Conservation (phyloP, 2,113 vertebrate species). For the Myiozetetes cayanensis region DNA sequence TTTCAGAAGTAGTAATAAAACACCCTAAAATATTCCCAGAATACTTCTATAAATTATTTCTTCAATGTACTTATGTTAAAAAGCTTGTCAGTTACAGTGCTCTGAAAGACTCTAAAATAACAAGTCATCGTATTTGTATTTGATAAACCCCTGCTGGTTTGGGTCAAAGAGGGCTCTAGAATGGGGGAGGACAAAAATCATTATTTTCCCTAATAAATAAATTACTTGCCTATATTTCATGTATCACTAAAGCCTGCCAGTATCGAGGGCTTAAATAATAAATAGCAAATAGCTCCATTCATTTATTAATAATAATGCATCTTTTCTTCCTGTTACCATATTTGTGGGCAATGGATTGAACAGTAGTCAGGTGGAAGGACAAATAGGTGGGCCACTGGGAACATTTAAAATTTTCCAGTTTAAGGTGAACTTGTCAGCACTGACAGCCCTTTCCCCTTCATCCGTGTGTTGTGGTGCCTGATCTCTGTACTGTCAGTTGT, state of each 20-base stretch:
- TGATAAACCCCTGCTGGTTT: slow-evolving; percentile 75
- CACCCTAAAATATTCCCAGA: slow-evolving; percentile 83
- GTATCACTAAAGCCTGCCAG: slow-evolving; percentile 74
- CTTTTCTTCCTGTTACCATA: slow-evolving; percentile 62
- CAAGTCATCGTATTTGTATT: slow-evolving; percentile 76
- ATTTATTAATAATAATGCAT: slow-evolving; percentile 84
- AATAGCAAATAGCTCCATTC: slow-evolving; percentile 81
- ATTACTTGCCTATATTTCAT: slow-evolving; percentile 83
- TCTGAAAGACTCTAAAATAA: slow-evolving; percentile 79
- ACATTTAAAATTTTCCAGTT: slow-evolving; percentile 73
- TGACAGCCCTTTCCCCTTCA: slow-evolving; percentile 56
- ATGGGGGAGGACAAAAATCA: slow-evolving; percentile 65
- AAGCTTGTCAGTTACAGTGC: slow-evolving; percentile 79
- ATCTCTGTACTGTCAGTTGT: background rate
- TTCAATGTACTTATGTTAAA: slow-evolving; percentile 83
- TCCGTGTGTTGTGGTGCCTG: background rate
- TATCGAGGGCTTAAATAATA: slow-evolving; percentile 81
- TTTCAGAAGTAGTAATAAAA: slow-evolving; percentile 83
- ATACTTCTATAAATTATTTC: slow-evolving; percentile 84
- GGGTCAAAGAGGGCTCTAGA: slow-evolving; percentile 72
- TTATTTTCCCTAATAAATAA: slow-evolving; percentile 88
- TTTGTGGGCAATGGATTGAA: slow-evolving; percentile 59
- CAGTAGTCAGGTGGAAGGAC: slow-evolving; percentile 70
- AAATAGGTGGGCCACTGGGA: slow-evolving; percentile 74
- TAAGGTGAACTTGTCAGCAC: slow-evolving; percentile 60